These are phyloP conservation scores for Podarcis siculus DNA, from an alignment of 2,797 vertebrate genomes.

Conservation along the genomic window DNA sequence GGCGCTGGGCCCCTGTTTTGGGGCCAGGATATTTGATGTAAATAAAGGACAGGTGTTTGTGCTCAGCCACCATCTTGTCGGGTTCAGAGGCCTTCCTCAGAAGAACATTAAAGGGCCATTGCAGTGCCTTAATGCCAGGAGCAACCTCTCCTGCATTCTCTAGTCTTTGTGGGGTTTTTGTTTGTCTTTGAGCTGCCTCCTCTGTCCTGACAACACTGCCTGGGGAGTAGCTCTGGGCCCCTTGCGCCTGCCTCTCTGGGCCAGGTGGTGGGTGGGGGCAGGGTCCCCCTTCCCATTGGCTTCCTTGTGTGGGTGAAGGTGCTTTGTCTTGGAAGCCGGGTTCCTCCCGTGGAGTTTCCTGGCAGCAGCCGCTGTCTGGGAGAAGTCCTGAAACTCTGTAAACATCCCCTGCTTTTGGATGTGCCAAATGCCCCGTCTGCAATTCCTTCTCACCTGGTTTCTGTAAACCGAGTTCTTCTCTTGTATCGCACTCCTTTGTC, in stretches of 20 bases:
- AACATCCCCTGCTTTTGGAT: not conserved
- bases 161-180: not conserved
- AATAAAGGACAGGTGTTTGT: not conserved
- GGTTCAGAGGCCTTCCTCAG: not conserved
- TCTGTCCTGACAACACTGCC: not conserved
- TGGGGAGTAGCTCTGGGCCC: accelerated
- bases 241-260: not conserved
- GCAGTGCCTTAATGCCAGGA: not conserved
- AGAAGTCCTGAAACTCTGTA: too few species aligned
- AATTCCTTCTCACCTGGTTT: not conserved
- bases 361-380: not conserved
- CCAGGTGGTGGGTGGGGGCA: not conserved
- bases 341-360: not conserved
- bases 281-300: not conserved
- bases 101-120: not conserved
- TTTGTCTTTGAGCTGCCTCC: not conserved
- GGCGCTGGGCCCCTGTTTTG: too few species aligned
- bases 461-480: not conserved
- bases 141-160: not conserved
- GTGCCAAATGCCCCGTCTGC: too few species aligned
- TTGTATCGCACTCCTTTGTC: not conserved
- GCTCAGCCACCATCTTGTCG: too few species aligned
- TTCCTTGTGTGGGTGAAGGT: not conserved
- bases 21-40: too few species aligned
- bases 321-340: not conserved